Conservation (phyloP, 2,888 invertebrate genomes). For the Phragmatobia fuliginosa region DNA sequence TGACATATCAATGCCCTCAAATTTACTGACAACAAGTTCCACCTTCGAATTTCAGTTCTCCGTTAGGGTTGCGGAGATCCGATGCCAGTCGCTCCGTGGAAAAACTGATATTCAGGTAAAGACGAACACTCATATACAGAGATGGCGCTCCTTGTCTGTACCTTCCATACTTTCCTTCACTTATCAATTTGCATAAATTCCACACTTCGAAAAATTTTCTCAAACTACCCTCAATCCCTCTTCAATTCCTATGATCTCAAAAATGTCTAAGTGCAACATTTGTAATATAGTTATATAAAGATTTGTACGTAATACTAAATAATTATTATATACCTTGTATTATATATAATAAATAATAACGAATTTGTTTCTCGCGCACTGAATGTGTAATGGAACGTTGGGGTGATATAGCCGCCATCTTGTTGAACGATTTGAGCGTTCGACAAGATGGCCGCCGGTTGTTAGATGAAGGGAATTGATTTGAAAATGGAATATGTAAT, state of each 20-base stretch:
- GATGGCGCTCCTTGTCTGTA: too few species aligned
- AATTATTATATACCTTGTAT: slow-evolving; percentile 9
- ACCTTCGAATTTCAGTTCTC: too few species aligned
- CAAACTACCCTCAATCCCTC: background rate
- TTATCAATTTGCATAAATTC: too few species aligned
- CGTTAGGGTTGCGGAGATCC: too few species aligned
- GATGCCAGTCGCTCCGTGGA: too few species aligned
- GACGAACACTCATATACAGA: too few species aligned
- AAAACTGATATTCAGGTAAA: too few species aligned
- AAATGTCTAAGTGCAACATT: slow-evolving; percentile 3
- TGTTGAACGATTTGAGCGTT: background rate
- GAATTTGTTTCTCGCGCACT: slow-evolving; percentile 15
- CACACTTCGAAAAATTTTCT: background rate
- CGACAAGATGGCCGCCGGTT: slow-evolving; percentile 6
- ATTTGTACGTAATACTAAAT: slow-evolving; percentile 16
- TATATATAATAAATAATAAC: slow-evolving; percentile 13
- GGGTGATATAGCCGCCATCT: background rate
- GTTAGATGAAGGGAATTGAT: background rate
- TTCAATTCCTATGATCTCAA: slow-evolving; percentile 27
- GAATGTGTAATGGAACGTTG: slow-evolving; percentile 10
- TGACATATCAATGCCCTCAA: too few species aligned
- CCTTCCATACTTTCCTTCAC: too few species aligned
- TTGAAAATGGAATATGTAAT: background rate
- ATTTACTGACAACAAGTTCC: too few species aligned
- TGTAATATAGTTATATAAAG: slow-evolving; percentile 13